These are phyloP conservation scores for Tenodera sinensis DNA, from an alignment of 2,888 invertebrate genomes.

Conservation along the genomic window DNA sequence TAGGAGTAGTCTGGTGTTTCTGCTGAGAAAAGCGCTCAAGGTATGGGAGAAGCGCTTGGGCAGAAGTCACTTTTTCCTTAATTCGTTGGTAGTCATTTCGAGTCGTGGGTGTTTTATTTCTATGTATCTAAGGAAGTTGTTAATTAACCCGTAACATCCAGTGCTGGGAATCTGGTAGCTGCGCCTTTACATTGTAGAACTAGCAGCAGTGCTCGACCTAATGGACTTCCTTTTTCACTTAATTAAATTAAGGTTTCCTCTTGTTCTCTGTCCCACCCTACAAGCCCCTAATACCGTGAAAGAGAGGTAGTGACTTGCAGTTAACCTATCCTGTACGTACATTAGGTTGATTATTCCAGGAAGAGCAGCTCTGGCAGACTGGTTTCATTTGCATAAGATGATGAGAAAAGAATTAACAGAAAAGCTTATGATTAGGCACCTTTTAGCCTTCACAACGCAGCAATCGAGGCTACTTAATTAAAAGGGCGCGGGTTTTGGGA, in stretches of 20 bases:
- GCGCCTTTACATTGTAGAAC: no score
- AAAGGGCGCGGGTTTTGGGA: no score
- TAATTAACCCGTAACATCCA: no score
- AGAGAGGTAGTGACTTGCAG: neutral
- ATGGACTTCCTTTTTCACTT: neutral
- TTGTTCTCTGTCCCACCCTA: neutral
- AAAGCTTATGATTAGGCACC: neutral
- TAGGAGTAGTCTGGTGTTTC: no score
- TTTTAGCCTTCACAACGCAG: neutral
- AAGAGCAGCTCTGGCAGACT: neutral
- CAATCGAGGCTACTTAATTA: neutral
- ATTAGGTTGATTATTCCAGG: neutral
- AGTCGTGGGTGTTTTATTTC: no score
- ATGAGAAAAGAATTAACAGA: neutral
- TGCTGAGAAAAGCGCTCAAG: no score
- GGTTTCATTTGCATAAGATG: neutral
- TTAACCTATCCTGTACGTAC: neutral
- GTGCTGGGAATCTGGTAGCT: no score
- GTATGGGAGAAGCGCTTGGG: no score
- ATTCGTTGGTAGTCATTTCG: no score
- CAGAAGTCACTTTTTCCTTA: no score
- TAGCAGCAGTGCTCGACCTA: no score
- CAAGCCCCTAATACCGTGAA: neutral
- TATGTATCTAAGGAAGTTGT: no score
- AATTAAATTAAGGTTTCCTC: neutral